Percentiles rank a stretch among this genome's conserved stretches.
Conservation (phyloP, 1,140 invertebrate genomes). For the Ostrea denselamellosa region DNA sequence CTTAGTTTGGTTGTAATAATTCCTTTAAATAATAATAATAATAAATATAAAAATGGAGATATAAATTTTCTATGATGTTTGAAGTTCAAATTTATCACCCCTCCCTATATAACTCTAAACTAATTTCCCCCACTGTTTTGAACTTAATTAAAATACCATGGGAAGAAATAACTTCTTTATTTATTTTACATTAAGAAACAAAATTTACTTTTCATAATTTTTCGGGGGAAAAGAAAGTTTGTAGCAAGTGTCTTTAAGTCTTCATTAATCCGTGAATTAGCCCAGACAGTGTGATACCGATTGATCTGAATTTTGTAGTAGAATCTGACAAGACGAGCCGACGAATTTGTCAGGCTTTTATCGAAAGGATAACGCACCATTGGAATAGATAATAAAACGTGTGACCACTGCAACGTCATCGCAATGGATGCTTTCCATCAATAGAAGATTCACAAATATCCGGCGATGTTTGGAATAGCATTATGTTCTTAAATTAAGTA, state of each 20-base stretch:
- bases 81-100: too few species aligned
- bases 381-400: conserved; percentile 28
- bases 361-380: not conserved
- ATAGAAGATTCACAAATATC: conserved; percentile 32
- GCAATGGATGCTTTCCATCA: conserved; percentile 12
- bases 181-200: too few species aligned
- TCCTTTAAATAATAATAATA: too few species aligned
- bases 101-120: too few species aligned
- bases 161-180: too few species aligned
- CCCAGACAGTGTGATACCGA: not conserved
- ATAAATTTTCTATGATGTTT: too few species aligned
- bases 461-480: conserved; percentile 46
- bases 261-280: not conserved
- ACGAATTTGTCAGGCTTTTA: conserved; percentile 10
- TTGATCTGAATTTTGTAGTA: not conserved
- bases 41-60: too few species aligned
- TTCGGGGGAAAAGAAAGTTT: too few species aligned
- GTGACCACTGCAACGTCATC: not conserved
- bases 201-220: too few species aligned
- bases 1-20: too few species aligned
- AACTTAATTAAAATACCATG: too few species aligned
- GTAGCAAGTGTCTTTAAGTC: not conserved
- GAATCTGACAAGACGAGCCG: conserved; percentile 16
- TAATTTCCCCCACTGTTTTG: too few species aligned
- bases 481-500: conserved; percentile 46